phyloP scores from a whole-genome alignment of 1,140 invertebrate genomes.

The Panagrolaimus sp. region DNA sequence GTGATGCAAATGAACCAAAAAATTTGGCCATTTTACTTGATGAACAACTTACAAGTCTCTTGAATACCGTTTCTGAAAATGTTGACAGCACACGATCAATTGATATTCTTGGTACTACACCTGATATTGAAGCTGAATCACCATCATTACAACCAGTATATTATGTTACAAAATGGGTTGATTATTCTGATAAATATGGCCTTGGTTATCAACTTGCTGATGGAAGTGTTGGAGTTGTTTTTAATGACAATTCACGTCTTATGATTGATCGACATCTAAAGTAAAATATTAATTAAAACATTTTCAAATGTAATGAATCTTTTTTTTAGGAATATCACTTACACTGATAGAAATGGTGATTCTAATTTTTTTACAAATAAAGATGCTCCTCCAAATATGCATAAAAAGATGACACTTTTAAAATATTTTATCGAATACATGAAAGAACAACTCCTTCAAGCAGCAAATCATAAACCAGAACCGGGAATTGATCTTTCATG shows the following conservation, averaged over 20 bases:
- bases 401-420: constrained; percentile 92
- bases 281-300: not conserved
- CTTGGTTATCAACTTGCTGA: constrained; percentile 51
- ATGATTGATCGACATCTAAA: constrained; percentile 38
- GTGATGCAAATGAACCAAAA: too few species aligned
- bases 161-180: constrained; percentile 51
- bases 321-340: constrained; percentile 79
- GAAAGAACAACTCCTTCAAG: constrained; percentile 90
- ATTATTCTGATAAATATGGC: constrained; percentile 52
- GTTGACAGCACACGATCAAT: not conserved
- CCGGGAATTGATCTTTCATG: constrained; percentile 77
- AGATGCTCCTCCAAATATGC: constrained; percentile 72
- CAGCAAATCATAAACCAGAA: constrained; percentile 44
- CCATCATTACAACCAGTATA: constrained; percentile 33
- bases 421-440: constrained; percentile 96
- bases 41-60: too few species aligned
- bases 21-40: too few species aligned
- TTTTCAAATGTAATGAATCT: not conserved
- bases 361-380: constrained; percentile 81
- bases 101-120: not conserved
- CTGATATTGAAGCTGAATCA: constrained; percentile 20
- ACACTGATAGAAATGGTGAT: constrained; percentile 79
- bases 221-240: constrained; percentile 48
- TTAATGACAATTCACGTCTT: constrained; percentile 49
- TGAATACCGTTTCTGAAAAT: too few species aligned